A percentile compares a stretch with the other conserved stretches of the same genome.
These are phyloP conservation scores for Hexactinellida sp. DNA, from an alignment of 37 sponge, comb jelly and placozoan genomes.

Conservation along the genomic window DNA sequence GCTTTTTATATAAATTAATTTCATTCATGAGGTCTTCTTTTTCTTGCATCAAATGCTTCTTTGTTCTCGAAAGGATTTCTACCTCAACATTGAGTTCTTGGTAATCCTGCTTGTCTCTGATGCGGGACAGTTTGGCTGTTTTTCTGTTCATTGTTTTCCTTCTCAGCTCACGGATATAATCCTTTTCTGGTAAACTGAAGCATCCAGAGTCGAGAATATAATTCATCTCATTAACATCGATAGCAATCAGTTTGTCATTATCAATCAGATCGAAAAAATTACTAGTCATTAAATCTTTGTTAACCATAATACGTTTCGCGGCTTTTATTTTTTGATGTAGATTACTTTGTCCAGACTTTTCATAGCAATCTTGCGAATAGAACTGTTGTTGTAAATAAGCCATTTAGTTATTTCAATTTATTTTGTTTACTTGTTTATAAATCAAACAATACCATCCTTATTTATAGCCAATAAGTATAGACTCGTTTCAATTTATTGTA, in stretches of 20 bases:
- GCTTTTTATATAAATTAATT: not conserved
- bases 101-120: not conserved
- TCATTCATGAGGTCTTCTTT: not conserved
- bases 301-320: not conserved
- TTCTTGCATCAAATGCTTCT: not conserved
- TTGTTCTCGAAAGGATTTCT: not conserved
- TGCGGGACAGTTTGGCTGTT: not conserved
- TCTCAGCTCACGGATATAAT: not conserved
- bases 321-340: not conserved
- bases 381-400: not conserved
- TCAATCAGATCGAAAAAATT: not conserved
- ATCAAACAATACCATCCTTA: not conserved
- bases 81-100: not conserved
- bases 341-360: not conserved
- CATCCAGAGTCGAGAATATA: not conserved
- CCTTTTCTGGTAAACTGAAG: not conserved
- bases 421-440: not conserved
- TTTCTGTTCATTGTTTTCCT: constrained; percentile 15
- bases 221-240: not conserved
- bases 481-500: too few species aligned
- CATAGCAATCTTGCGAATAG: not conserved
- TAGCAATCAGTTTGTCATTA: not conserved
- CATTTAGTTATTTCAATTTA: not conserved
- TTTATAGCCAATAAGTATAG: too few species aligned
- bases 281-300: not conserved